Percentiles rank a stretch among this genome's conserved stretches.
These are phyloP conservation scores for Galbula dea DNA, from an alignment of 2,113 vertebrate species.

Conservation along the genomic window DNA sequence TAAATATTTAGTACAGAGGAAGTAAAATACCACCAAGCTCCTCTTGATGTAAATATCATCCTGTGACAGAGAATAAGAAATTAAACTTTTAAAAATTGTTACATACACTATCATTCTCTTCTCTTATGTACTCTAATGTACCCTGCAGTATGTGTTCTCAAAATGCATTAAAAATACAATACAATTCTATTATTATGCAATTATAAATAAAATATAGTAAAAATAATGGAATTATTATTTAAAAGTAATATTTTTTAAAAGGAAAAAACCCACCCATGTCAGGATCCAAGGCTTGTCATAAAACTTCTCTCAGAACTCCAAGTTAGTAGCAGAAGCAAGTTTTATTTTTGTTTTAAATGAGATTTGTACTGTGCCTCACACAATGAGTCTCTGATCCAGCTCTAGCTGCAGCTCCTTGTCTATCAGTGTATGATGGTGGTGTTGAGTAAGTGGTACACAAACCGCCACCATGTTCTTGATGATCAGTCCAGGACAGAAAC, in stretches of 20 bases:
- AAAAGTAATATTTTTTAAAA: not conserved
- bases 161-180: not conserved
- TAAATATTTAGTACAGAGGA: not conserved
- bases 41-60: not conserved
- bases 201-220: too few relatives aligned
- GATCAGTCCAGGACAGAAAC: not conserved
- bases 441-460: not conserved
- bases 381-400: not conserved
- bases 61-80: not conserved
- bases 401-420: not conserved
- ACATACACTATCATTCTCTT: not conserved
- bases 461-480: rapidly evolving
- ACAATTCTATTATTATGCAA: not conserved
- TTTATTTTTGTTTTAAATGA: not conserved
- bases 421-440: not conserved
- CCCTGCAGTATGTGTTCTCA: not conserved
- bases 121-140: not conserved
- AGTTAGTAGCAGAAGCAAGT: not conserved
- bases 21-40: not conserved
- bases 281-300: not conserved
- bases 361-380: not conserved
- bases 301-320: not conserved
- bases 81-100: not conserved
- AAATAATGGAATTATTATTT: too few relatives aligned
- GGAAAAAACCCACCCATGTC: not conserved